Evolutionary conservation across 2,888 invertebrate genomes (phyloP), one percentile per base, ranked within the genome.

Genomic region (Tipula confusa): DNA sequence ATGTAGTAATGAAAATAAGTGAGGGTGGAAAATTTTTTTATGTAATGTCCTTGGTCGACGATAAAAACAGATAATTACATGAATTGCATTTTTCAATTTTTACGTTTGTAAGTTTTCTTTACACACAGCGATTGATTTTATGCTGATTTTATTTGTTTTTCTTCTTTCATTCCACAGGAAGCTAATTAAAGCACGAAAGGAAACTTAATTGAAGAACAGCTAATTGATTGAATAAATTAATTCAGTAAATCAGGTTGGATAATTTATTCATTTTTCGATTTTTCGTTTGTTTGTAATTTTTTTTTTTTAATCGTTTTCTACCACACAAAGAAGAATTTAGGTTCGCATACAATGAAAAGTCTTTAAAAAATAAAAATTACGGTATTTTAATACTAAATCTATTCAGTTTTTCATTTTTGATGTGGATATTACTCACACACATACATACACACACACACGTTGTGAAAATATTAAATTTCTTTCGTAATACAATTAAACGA

Each of bases 51-150:
- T 64, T 64, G 64, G 64, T 9, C 64, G 64, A 64, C 64, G 64
- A 64, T 64, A 64, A 64, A 64, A 64, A 64, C 24, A 64, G 64
- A 64, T 64, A 64, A 64, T 64, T 64, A 64, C 64, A 64, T 64
- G 64, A 64, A 64, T 64, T 64, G 64, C 64, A 64, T 64, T 64
- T 64, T 64, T 64, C 24, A 43, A 43, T 43, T 43, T 15, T 43
- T 43, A 9, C 9, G 33, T 33, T 6, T 36, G 7, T 36, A 11
- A 15, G 43, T 43, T 43, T 15, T 5, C 5, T 15, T 1, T 43
- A n/a, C 24, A 64, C 64, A 64, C 64, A 24, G 64, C 9, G 64
- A 64, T 48, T 48, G 64, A 64, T n/a, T n/a, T n/a, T 48, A 18
- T 18, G 48, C 15, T 48, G 48, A 15, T 48, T 48, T 18, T 9